Evolutionary conservation across 2,888 invertebrate genomes (phyloP).

Genomic region (Dichetophora obliterata): DNA sequence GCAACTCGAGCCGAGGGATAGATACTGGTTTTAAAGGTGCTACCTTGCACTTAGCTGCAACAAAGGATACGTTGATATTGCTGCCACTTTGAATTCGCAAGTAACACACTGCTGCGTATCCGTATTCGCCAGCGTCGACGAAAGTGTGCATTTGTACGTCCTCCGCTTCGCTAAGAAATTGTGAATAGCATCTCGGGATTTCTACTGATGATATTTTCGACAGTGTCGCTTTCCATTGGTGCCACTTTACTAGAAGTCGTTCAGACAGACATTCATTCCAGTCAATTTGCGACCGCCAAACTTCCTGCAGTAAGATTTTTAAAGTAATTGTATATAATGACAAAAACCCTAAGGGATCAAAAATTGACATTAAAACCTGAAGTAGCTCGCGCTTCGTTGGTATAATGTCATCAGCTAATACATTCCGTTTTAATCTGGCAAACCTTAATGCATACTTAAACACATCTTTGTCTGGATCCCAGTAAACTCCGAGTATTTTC

Average conservation of each 20-base stretch:
- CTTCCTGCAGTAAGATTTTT: conserved; percentile 47
- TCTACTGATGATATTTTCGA: conserved; percentile 35
- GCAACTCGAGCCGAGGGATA: conserved; percentile 34
- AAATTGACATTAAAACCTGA: conserved; percentile 46
- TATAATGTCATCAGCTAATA: conserved; percentile 29
- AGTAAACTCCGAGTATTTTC: conserved; percentile 31
- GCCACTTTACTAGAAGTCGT: conserved; percentile 39
- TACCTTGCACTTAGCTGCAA: background rate
- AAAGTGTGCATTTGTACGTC: conserved; percentile 44
- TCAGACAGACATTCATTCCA: conserved; percentile 42
- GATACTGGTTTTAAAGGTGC: conserved; percentile 37
- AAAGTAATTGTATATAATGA: conserved; percentile 42
- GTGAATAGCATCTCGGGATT: conserved; percentile 45
- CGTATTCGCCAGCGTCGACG: conserved; percentile 46
- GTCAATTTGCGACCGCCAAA: conserved; percentile 47
- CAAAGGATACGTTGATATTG: background rate
- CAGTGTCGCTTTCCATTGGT: conserved; percentile 41
- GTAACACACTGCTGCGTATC: conserved; percentile 41
- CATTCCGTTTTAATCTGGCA: conserved; percentile 27
- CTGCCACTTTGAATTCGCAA: conserved; percentile 19
- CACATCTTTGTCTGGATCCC: background rate
- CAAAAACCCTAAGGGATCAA: background rate
- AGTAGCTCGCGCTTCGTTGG: conserved; percentile 45
- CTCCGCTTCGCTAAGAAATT: background rate
- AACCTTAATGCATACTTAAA: too few species aligned